Evolutionary conservation across 1,140 invertebrate genomes (phyloP), one percentile per base, ranked within the genome.

Genomic region (Lepidurus apus): DNA sequence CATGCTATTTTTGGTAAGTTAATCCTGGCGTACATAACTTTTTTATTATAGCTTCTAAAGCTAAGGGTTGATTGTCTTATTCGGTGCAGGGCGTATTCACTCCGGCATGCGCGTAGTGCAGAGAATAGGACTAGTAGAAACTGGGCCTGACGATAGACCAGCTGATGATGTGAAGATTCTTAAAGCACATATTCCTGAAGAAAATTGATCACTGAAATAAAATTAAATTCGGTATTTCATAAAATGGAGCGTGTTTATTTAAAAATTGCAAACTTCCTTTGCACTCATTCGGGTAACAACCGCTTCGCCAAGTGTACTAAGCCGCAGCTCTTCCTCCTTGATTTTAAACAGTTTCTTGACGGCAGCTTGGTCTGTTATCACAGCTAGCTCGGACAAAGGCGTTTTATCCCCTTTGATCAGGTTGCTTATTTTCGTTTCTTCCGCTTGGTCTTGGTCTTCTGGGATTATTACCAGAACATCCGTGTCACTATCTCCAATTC

Each of bases 101-200:
- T 89, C 88, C 80, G 96, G 96, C 26, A 97, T 98, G 94, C 87
- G 89, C 80, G 93, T 95, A 77, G 91, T 97, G 0, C 95, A 96
- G 84, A 87, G 95, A 83, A 95, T 98, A 81, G 95, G 96, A 8
- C 87, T 96, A 82, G 94, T 97, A 7, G 95, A 98, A 84, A 96
- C 94, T 42, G 95, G 97, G 84, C 92, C 91, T 84, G 91, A 92
- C 87, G 96, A 98, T 85, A 87, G 90, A 82, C 97, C 96, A 0
- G 89, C 95, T 0, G 96, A 98, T 85, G 93, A 95, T 83, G 88
- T 98, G 0, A 91, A 93, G 85, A 96, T 98, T 82, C 85, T 94
- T 5, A 92, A 91, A 86, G 91, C 86, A 45, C 79, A 73, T 80
- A 88, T 82, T 21, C 42, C 24, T 13, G 53, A 80, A 44, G 75